Evolutionary conservation across 2,888 invertebrate species (phyloP), one percentile per base, ranked within the genome.

Genomic region (Hetaerina titia): DNA sequence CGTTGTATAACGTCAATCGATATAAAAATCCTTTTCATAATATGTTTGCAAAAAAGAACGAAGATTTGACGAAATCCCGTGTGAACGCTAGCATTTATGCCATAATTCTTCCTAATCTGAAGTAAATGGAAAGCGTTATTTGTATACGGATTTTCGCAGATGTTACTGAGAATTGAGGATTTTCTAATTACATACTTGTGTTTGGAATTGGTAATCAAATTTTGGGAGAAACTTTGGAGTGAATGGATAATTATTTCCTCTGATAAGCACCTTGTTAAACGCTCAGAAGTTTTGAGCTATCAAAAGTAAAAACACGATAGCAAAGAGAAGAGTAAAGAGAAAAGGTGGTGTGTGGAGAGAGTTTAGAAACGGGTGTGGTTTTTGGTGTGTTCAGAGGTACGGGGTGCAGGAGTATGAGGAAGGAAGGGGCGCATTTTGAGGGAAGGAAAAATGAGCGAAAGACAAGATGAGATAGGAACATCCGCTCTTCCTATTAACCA

Each of bases 201-300:
- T 69, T 69, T 22, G 69, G 9, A 9, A 69, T 69, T 9, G 22
- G n/a, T 69, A 69, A 69, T 69, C 69, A n/a, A 69, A n/a, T 69
- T 69, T n/a, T 22, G n/a, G 9, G n/a, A 69, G n/a, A 69, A 69
- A 69, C 69, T 22, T 69, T 4, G 2, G 69, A n/a, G 69, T 6
- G 69, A 69, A 69, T 69, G n/a, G 69, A 69, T 69, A 69, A 69
- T 69, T 69, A 69, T 69, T n/a, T 69, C 69, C n/a, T n/a, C n/a
- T n/a, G n/a, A 81, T 81, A 7, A 81, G 81, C 25, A 81, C 31
- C 81, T 81, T 81, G 81, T 81, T 25, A 81, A 15, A 13, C 81
- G 81, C 31, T 69, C 81, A 1, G 81, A 81, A 81, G 81, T 81
- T 81, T 81, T 13, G 81, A 31, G 81, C 31, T 25, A 25, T 81